phyloP scores from a whole-genome alignment of 2,888 invertebrate genomes.

The Myopa tessellatipennis region DNA sequence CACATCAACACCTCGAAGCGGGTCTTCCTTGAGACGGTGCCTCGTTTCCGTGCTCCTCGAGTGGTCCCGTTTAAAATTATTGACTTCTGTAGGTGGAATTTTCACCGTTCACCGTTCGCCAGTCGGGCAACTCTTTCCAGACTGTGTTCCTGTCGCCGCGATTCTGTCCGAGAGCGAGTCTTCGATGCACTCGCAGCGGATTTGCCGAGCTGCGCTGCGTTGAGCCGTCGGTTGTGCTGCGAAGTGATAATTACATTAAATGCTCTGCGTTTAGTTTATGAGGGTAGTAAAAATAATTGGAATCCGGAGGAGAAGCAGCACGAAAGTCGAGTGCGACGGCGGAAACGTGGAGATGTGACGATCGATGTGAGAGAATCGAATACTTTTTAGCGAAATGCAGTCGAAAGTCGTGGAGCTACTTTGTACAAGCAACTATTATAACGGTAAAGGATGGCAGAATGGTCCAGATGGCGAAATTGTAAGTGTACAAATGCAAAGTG shows the following conservation, averaged over 20 bases:
- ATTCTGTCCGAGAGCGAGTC: not conserved
- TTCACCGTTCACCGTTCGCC: slow-evolving; percentile 22
- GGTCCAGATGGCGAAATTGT: too few relatives aligned
- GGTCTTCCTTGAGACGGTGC: not conserved
- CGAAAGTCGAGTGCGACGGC: not conserved
- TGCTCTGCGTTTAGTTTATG: slow-evolving; percentile 58
- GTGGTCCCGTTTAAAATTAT: slow-evolving; percentile 45
- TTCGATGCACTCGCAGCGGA: not conserved
- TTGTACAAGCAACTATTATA: too few relatives aligned
- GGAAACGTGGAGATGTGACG: not conserved
- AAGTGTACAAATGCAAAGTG: too few relatives aligned
- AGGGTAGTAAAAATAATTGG: slow-evolving; percentile 62
- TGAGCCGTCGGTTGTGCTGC: slow-evolving; percentile 14
- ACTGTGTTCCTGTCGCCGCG: not conserved
- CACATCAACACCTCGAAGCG: slow-evolving; percentile 44
- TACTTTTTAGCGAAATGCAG: too few relatives aligned
- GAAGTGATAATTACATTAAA: slow-evolving; percentile 45
- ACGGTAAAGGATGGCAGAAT: too few relatives aligned
- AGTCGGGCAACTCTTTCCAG: not conserved
- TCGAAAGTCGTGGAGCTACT: too few relatives aligned
- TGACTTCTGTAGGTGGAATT: slow-evolving; percentile 38
- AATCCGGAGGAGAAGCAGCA: slow-evolving; percentile 32
- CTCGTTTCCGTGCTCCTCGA: not conserved
- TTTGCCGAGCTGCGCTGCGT: not conserved
- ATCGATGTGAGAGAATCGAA: too few relatives aligned